A percentile compares a stretch with the other conserved stretches of the same genome.
Evolutionary conservation across 2,888 invertebrate species (phyloP).

Genomic region (Drosophila atripex): DNA sequence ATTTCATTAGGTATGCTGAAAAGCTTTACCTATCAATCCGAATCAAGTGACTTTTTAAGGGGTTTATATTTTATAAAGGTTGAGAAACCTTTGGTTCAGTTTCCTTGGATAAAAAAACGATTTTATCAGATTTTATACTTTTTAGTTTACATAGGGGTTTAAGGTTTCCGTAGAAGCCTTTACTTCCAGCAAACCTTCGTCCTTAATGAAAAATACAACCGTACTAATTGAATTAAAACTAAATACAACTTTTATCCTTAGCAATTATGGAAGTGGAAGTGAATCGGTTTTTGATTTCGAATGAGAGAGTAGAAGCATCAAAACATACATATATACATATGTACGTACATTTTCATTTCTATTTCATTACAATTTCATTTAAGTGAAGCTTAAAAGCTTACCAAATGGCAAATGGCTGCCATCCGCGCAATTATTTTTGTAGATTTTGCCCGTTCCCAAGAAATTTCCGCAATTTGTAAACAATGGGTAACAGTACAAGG

Average conservation of each 20-base stretch:
- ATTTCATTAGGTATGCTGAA: no score
- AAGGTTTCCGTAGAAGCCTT: constrained; percentile 15
- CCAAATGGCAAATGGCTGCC: constrained; percentile 71
- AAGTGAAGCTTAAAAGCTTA: constrained; percentile 79
- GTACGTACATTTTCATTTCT: constrained; percentile 71
- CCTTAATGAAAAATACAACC: constrained; percentile 44
- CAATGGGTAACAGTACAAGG: constrained; percentile 53
- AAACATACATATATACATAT: constrained; percentile 63
- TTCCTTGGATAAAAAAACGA: not conserved
- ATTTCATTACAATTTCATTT: constrained; percentile 78
- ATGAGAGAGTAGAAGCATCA: constrained; percentile 60
- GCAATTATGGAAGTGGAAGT: constrained; percentile 60
- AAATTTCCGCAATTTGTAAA: constrained; percentile 42
- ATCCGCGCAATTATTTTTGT: constrained; percentile 78
- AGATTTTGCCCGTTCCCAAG: constrained; percentile 54
- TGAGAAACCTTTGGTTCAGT: not conserved
- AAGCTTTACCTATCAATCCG: no score
- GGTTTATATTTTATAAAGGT: no score
- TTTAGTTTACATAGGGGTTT: not conserved
- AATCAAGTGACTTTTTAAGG: no score
- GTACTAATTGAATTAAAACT: constrained; percentile 77
- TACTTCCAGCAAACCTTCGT: constrained; percentile 1
- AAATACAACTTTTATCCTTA: constrained; percentile 78
- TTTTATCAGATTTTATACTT: not conserved
- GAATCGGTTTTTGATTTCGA: constrained; percentile 1